phyloP scores from a whole-genome alignment of 1,140 invertebrate species.

The Cecropterus lyciades region DNA sequence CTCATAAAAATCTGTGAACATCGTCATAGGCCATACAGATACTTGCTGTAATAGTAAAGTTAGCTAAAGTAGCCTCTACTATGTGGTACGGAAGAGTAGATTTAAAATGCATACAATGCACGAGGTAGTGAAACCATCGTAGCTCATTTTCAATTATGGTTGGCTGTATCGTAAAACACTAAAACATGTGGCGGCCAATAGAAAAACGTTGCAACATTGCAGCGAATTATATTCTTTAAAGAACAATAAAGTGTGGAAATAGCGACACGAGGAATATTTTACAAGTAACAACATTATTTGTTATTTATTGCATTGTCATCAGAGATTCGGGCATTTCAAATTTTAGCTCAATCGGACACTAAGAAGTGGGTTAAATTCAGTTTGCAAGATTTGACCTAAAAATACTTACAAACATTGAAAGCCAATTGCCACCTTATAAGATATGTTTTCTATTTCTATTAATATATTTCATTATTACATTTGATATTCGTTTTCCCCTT shows the following conservation, averaged over 20 bases:
- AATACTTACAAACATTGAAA: too few relatives aligned
- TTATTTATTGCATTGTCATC: too few relatives aligned
- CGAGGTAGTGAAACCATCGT: constrained; percentile 30
- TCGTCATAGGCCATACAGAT: neutral
- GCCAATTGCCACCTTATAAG: too few relatives aligned
- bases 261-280: neutral
- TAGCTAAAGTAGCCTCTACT: constrained; percentile 2
- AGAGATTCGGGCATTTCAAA: too few relatives aligned
- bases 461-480: too few relatives aligned
- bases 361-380: too few relatives aligned
- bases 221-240: constrained; percentile 38
- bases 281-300: too few relatives aligned
- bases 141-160: constrained; percentile 57
- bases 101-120: constrained; percentile 9
- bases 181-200: constrained; percentile 46
- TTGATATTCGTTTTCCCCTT: too few relatives aligned
- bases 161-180: constrained; percentile 45
- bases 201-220: constrained; percentile 42
- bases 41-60: neutral
- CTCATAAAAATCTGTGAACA: too few relatives aligned
- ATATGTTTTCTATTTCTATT: too few relatives aligned
- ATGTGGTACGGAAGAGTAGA: neutral
- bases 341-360: too few relatives aligned
- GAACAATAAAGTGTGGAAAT: constrained; percentile 6
- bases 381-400: too few relatives aligned